A percentile compares a stretch with the other conserved stretches of the same genome.
Evolutionary conservation across 2,113 vertebrate genomes (phyloP).

Genomic region (Tragulus kanchil): DNA sequence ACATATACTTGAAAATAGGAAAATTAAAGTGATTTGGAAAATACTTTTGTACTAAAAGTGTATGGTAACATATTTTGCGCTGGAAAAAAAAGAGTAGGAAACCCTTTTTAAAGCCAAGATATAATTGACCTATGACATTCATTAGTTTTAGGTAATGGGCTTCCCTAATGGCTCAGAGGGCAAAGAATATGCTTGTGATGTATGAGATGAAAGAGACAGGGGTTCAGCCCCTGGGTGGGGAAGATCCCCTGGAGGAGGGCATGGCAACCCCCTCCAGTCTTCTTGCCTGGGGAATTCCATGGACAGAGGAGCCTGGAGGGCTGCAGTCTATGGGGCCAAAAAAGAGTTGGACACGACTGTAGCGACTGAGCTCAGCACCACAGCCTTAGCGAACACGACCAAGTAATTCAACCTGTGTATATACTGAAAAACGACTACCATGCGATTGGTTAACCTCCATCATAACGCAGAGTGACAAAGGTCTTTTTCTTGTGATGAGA

Average conservation of each 20-base stretch:
- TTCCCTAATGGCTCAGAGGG: background rate
- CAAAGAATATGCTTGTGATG: background rate
- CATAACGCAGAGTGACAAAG: background rate
- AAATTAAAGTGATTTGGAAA: constrained; percentile 36
- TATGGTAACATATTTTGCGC: too few species aligned
- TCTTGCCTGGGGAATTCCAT: background rate
- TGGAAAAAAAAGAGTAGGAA: too few species aligned
- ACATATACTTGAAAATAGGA: constrained; percentile 42
- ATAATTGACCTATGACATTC: background rate
- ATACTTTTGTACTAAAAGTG: background rate
- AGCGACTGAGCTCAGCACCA: background rate
- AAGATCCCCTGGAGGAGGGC: background rate
- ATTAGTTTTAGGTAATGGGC: background rate
- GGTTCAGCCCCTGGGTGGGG: background rate
- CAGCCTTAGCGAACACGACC: background rate
- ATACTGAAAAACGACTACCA: background rate
- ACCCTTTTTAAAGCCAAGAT: background rate
- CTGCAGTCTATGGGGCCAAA: background rate
- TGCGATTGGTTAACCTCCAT: background rate
- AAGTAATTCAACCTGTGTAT: fast-evolving
- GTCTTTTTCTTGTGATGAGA: background rate
- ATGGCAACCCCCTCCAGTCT: background rate
- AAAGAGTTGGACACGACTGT: background rate
- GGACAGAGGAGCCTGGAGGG: background rate
- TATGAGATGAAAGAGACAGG: background rate